These are phyloP conservation scores for Gopherus flavomarginatus DNA, from an alignment of 2,113 vertebrate genomes.

Conservation along the genomic window DNA sequence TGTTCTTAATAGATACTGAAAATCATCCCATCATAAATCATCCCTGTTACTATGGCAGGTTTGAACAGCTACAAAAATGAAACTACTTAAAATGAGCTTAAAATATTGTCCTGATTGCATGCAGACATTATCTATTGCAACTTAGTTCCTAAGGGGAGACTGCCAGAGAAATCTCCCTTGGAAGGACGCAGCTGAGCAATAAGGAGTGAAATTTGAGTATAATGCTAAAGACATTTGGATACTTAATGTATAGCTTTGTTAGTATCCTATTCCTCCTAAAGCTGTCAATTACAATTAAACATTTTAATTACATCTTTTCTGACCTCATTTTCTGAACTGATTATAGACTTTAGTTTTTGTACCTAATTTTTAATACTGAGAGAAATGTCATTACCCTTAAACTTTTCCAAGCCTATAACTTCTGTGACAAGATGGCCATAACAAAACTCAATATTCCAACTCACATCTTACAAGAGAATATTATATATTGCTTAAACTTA, in stretches of 20 bases:
- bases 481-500: not conserved
- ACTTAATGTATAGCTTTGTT: constrained; percentile 5
- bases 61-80: constrained; percentile 24
- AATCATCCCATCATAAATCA: constrained; percentile 49
- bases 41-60: constrained; percentile 20
- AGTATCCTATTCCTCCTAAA: not conserved
- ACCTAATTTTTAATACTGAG: constrained; percentile 9
- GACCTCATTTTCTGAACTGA: not conserved
- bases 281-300: constrained; percentile 16
- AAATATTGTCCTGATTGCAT: constrained; percentile 20
- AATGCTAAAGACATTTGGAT: not conserved
- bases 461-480: not conserved
- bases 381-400: not conserved
- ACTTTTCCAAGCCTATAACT: not conserved
- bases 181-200: not conserved
- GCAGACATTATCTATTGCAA: not conserved
- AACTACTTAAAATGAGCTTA: constrained; percentile 13
- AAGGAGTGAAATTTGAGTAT: constrained; percentile 13
- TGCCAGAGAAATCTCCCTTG: not conserved
- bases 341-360: constrained; percentile 4
- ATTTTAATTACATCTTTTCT: not conserved
- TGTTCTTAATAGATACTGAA: constrained; percentile 46
- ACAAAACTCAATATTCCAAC: not conserved
- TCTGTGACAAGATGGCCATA: not conserved
- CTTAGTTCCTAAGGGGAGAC: no score